A percentile compares a stretch with the other conserved stretches of the same genome.
These are phyloP conservation scores for Luehdorfia chinensis DNA, from an alignment of 1,140 invertebrate species.

Conservation along the genomic window DNA sequence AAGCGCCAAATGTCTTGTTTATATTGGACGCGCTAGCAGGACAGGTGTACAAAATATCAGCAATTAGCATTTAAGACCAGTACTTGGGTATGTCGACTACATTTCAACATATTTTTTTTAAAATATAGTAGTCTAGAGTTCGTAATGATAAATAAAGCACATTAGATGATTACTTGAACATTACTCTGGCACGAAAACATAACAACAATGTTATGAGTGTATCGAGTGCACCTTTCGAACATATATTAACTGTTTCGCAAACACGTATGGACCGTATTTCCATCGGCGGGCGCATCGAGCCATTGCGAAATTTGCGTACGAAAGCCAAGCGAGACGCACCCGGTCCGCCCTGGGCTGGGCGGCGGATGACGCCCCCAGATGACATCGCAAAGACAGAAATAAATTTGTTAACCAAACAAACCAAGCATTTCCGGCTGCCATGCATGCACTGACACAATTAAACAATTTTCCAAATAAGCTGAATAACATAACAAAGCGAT, in stretches of 20 bases:
- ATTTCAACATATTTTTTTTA: too few species aligned
- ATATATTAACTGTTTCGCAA: conserved; percentile 31
- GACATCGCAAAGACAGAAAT: conserved; percentile 63
- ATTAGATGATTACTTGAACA: too few species aligned
- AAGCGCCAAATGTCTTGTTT: conserved; percentile 10
- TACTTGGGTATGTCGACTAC: too few species aligned
- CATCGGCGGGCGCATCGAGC: conserved; percentile 33
- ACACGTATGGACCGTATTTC: conserved; percentile 36
- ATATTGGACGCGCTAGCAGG: conserved; percentile 10
- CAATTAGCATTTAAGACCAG: conserved; percentile 6
- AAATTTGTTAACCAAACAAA: conserved; percentile 70
- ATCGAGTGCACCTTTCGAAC: conserved; percentile 22
- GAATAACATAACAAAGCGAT: too few species aligned
- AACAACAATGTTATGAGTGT: conserved; percentile 26
- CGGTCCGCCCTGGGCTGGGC: conserved; percentile 20
- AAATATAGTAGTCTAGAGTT: conserved; percentile 1
- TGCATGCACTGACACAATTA: conserved; percentile 56
- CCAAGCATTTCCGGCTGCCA: conserved; percentile 61
- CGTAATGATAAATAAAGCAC: too few species aligned
- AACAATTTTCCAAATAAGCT: conserved; percentile 37
- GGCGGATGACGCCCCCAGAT: conserved; percentile 59
- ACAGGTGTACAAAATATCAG: conserved; percentile 14
- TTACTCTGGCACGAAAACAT: conserved; percentile 28
- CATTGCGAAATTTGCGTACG: conserved; percentile 44
- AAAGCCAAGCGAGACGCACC: conserved; percentile 39